phyloP scores from a whole-genome alignment of 1,140 invertebrate genomes.

The Zaprionus gabonicus region DNA sequence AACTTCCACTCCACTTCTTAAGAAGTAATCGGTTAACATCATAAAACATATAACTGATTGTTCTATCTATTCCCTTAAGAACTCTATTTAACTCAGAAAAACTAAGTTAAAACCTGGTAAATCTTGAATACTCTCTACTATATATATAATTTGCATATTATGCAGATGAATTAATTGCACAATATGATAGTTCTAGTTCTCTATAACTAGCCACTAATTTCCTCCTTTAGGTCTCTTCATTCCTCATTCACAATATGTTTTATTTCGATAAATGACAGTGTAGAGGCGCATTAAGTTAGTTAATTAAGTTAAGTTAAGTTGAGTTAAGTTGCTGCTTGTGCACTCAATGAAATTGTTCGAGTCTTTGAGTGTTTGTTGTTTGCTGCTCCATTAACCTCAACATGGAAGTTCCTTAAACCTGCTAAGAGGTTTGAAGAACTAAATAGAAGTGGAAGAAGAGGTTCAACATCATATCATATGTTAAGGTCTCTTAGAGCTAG shows the following conservation, averaged over 20 bases:
- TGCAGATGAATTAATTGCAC: neutral
- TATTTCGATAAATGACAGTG: conserved; percentile 1
- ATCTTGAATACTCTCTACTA: neutral
- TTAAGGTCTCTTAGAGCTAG: neutral
- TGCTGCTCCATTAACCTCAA: conserved; percentile 9
- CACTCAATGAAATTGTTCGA: neutral
- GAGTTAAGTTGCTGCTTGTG: neutral
- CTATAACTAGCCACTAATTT: neutral
- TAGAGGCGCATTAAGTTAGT: conserved; percentile 13
- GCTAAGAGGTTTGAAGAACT: neutral
- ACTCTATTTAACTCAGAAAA: neutral
- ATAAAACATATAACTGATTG: too few relatives aligned
- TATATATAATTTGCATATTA: neutral
- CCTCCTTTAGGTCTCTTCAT: neutral
- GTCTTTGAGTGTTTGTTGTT: neutral
- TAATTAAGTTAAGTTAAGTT: conserved; percentile 1
- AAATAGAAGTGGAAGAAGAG: neutral
- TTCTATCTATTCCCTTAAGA: neutral
- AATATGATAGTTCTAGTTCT: neutral
- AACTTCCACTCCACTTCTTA: too few relatives aligned
- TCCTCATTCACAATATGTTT: neutral
- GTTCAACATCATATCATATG: neutral
- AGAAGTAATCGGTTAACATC: neutral
- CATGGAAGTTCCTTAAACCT: neutral
- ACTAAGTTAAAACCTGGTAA: neutral